phyloP scores from a whole-genome alignment of 2,888 invertebrate genomes.

The Ectemnius continuus region DNA sequence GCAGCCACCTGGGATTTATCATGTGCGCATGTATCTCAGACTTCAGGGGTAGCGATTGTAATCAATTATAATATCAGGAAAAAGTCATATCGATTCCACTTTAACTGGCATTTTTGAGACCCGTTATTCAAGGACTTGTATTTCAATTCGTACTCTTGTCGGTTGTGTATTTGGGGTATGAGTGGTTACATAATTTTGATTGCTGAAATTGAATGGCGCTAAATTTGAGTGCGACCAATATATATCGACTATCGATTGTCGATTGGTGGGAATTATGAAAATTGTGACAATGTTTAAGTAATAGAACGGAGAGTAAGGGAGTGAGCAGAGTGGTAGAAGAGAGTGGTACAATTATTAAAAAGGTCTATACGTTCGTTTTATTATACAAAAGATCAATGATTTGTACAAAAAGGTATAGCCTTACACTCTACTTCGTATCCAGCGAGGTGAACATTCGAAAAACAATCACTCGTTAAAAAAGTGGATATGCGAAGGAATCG shows the following conservation, averaged over 20 bases:
- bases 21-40: slow-evolving; percentile 6
- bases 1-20: not conserved
- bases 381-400: slow-evolving; percentile 66
- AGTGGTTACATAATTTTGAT: too few species aligned
- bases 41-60: not conserved
- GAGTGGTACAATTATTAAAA: slow-evolving; percentile 34
- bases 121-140: too few species aligned
- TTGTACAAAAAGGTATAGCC: slow-evolving; percentile 69
- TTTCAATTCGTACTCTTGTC: too few species aligned
- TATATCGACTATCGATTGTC: too few species aligned
- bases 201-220: too few species aligned
- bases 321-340: not conserved
- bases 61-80: not conserved
- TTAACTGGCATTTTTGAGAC: too few species aligned
- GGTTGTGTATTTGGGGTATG: too few species aligned
- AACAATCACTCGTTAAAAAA: slow-evolving; percentile 39
- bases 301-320: not conserved
- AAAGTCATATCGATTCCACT: too few species aligned
- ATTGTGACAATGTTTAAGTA: not conserved
- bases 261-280: too few species aligned
- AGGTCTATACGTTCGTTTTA: slow-evolving; percentile 61
- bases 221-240: too few species aligned
- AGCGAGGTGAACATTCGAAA: slow-evolving; percentile 37
- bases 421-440: slow-evolving; percentile 42
- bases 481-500: slow-evolving; percentile 35